Conservation (phyloP, 2,888 invertebrate genomes). For the Epinotia brunnichana region DNA sequence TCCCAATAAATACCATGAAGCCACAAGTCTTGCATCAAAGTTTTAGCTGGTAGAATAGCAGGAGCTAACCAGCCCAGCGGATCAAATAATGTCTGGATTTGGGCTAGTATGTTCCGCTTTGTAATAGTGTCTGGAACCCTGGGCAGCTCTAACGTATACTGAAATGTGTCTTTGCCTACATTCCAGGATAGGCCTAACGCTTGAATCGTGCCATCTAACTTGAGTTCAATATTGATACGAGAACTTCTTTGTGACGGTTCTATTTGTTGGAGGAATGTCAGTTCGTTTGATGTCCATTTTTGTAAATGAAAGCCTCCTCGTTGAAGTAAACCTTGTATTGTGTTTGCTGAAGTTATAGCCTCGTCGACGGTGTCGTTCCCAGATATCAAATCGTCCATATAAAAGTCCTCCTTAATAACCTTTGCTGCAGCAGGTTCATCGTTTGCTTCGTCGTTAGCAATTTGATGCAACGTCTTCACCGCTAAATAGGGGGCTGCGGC, state of each 20-base stretch:
- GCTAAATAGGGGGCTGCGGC: conserved; percentile 49
- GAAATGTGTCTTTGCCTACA: conserved; percentile 46
- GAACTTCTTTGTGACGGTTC: conserved; percentile 14
- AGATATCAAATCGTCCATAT: conserved; percentile 44
- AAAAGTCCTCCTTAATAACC: too few species aligned
- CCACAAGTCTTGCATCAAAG: conserved; percentile 50
- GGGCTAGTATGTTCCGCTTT: conserved; percentile 49
- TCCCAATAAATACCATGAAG: conserved; percentile 35
- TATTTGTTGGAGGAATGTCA: conserved; percentile 41
- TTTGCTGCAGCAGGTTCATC: too few species aligned
- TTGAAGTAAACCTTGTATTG: conserved; percentile 29
- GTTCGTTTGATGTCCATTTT: conserved; percentile 48
- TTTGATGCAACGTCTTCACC: conserved; percentile 8
- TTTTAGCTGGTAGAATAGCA: conserved; percentile 47
- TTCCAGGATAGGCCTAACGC: conserved; percentile 46
- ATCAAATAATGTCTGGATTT: conserved; percentile 47
- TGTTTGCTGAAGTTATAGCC: conserved; percentile 36
- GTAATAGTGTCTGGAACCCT: conserved; percentile 43
- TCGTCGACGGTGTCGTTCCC: conserved; percentile 40
- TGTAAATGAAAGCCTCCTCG: conserved; percentile 46
- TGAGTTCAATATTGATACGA: neutral
- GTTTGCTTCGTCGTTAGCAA: too few species aligned
- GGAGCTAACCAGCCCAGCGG: too few species aligned
- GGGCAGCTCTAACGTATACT: conserved; percentile 45
- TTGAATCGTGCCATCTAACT: conserved; percentile 2